phyloP scores from a whole-genome alignment of 2,888 invertebrate species.

The Ophion ventricosus region DNA sequence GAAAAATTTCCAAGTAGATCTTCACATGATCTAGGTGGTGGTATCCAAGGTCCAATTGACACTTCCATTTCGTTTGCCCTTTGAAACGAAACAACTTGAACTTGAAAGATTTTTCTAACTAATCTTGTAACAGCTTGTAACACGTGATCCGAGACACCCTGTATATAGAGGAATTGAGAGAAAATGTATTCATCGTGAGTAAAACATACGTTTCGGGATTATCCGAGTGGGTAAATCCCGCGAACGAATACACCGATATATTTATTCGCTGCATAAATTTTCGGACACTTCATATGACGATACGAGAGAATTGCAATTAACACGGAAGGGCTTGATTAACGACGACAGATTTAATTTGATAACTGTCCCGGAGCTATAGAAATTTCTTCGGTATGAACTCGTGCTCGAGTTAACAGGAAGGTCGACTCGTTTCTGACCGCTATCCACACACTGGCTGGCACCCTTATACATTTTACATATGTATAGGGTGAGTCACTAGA shows the following conservation, averaged over 20 bases:
- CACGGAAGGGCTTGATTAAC: slow-evolving; percentile 61
- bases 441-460: slow-evolving; percentile 49
- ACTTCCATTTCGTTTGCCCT: no score
- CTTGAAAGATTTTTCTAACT: no score
- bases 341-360: slow-evolving; percentile 68
- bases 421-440: slow-evolving; percentile 77
- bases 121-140: no score
- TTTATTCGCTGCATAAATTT: slow-evolving; percentile 3
- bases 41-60: no score
- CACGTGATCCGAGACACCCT: background rate
- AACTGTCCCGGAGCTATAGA: slow-evolving; percentile 53
- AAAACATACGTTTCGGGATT: background rate
- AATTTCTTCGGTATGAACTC: slow-evolving; percentile 57
- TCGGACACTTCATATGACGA: background rate
- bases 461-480: background rate
- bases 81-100: no score
- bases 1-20: no score
- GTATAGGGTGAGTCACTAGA: background rate
- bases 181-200: background rate
- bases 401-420: slow-evolving; percentile 54
- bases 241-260: background rate
- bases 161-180: background rate
- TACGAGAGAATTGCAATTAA: slow-evolving; percentile 52
- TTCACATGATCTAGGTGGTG: no score
- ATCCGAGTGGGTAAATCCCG: background rate